Conservation (phyloP, 2,797 vertebrate species). For the Pseudopleuronectes americanus region DNA sequence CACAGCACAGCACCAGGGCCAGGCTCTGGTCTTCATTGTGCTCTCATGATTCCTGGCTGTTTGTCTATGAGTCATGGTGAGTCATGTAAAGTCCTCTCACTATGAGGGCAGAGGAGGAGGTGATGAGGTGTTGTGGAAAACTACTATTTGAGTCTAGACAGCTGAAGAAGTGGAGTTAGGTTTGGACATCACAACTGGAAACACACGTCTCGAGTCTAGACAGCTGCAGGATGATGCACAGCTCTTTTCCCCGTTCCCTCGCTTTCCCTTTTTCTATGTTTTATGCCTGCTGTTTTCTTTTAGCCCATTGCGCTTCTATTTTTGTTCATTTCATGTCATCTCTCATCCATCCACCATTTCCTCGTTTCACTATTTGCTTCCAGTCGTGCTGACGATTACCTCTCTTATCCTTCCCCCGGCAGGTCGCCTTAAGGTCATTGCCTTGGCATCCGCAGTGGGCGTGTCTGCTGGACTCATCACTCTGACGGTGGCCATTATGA, state of each 20-base stretch:
- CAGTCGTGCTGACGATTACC: slow-evolving; percentile 30
- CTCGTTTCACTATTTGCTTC: background rate
- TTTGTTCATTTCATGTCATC: slow-evolving; percentile 9
- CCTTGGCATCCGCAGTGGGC: slow-evolving; percentile 83
- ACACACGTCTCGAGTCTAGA: slow-evolving; percentile 72
- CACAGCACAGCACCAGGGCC: slow-evolving; percentile 43
- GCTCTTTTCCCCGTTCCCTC: slow-evolving; percentile 40
- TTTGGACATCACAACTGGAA: slow-evolving; percentile 77
- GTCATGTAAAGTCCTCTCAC: slow-evolving; percentile 69
- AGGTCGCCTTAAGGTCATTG: slow-evolving; percentile 87
- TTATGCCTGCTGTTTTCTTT: slow-evolving; percentile 33
- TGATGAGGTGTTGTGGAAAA: slow-evolving; percentile 82
- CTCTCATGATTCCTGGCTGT: slow-evolving; percentile 61
- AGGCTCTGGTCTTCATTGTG: slow-evolving; percentile 44
- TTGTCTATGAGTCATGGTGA: slow-evolving; percentile 77
- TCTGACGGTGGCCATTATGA: slow-evolving; percentile 85
- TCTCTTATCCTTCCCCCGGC: slow-evolving; percentile 31
- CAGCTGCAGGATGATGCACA: slow-evolving; percentile 51
- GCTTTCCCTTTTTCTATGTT: slow-evolving; percentile 62
- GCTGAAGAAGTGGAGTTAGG: slow-evolving; percentile 66
- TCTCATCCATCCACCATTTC: background rate
- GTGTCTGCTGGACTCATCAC: slow-evolving; percentile 85
- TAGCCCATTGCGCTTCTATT: slow-evolving; percentile 35
- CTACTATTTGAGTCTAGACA: slow-evolving; percentile 76
- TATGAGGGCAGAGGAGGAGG: slow-evolving; percentile 52